Evolutionary conservation across 2,113 vertebrate species (phyloP).

Genomic region (Oncorhynchus keta): DNA sequence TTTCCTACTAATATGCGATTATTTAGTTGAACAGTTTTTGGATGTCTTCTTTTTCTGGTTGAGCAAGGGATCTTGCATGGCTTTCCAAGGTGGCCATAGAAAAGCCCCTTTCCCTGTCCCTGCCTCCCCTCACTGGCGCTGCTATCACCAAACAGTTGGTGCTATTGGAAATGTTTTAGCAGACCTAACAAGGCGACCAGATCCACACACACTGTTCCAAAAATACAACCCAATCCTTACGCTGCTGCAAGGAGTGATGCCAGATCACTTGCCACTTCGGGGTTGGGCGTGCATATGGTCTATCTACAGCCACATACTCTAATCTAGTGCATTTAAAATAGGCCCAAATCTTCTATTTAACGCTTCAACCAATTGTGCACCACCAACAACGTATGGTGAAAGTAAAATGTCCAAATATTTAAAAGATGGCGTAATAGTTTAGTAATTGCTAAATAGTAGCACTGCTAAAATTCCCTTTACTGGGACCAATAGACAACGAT

Average conservation of each 20-base stretch:
- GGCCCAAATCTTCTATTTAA: conserved; percentile 14
- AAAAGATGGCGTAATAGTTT: background rate
- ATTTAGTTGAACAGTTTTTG: conserved; percentile 18
- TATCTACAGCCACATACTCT: conserved; percentile 31
- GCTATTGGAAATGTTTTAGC: conserved; percentile 83
- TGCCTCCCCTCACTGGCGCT: conserved; percentile 60
- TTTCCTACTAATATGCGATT: background rate
- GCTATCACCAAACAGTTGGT: conserved; percentile 71
- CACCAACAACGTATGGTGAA: background rate
- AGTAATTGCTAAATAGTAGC: background rate
- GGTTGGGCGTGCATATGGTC: conserved; percentile 45
- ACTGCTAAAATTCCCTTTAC: no score
- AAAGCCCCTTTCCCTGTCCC: conserved; percentile 67
- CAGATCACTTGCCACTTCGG: conserved; percentile 65
- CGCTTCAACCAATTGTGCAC: conserved; percentile 15
- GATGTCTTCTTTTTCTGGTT: conserved; percentile 46
- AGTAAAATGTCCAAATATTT: background rate
- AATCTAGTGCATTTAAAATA: background rate
- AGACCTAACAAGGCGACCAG: conserved; percentile 98
- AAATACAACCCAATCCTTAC: conserved; percentile 92
- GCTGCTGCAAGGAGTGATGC: conserved; percentile 75
- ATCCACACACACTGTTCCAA: conserved; percentile 87
- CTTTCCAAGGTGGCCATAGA: conserved; percentile 61
- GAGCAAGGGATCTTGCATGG: conserved; percentile 74
- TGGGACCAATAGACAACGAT: no score